phyloP scores from a whole-genome alignment of 1,140 invertebrate genomes.

The Drosophila obscura region DNA sequence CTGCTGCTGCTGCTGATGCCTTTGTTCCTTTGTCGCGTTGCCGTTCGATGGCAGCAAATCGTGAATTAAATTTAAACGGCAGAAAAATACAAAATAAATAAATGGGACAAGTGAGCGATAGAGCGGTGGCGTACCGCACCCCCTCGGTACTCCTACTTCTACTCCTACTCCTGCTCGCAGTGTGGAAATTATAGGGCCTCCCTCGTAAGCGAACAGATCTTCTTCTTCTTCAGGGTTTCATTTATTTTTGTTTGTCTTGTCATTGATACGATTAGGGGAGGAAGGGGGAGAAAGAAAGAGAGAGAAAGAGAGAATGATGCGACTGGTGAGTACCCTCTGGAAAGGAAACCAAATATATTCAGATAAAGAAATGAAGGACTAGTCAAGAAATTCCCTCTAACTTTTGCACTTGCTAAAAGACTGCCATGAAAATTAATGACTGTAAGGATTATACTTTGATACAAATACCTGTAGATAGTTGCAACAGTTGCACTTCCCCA shows the following conservation, averaged over 20 bases:
- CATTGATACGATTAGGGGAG: conserved; percentile 37
- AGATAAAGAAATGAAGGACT: too few relatives aligned
- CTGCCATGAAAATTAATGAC: too few relatives aligned
- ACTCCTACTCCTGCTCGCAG: background rate
- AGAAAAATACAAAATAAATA: conserved; percentile 79
- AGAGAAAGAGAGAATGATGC: background rate
- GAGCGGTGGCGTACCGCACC: too few relatives aligned
- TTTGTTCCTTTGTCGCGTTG: conserved; percentile 44
- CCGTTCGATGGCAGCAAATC: conserved; percentile 58
- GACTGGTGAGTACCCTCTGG: background rate
- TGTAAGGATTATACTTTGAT: too few relatives aligned
- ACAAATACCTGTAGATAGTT: too few relatives aligned
- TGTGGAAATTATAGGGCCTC: conserved; percentile 75
- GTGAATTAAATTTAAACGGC: conserved; percentile 81
- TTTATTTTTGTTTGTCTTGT: conserved; percentile 34
- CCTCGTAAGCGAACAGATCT: conserved; percentile 17
- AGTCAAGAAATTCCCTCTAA: too few relatives aligned
- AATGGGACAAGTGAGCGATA: conserved; percentile 74
- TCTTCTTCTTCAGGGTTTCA: conserved; percentile 17
- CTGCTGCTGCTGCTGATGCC: background rate
- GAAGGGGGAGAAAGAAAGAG: too few relatives aligned
- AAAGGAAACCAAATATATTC: too few relatives aligned
- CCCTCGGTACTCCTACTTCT: background rate
- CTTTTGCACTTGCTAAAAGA: too few relatives aligned
- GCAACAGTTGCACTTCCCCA: too few relatives aligned